These are phyloP conservation scores for Tachysurus fulvidraco DNA, from an alignment of 2,113 vertebrate species.

Conservation along the genomic window DNA sequence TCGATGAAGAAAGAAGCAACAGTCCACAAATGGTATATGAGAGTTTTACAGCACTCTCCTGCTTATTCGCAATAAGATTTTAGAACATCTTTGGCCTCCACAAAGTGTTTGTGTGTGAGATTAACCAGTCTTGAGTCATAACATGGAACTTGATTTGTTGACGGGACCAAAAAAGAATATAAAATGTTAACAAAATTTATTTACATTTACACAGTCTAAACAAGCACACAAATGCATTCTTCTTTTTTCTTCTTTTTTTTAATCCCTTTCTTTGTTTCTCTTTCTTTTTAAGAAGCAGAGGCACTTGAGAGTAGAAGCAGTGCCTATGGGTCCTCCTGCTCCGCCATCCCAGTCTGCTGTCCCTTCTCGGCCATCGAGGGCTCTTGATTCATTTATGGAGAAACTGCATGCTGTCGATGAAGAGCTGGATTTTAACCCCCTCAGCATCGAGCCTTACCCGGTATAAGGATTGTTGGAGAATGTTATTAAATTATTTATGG, in stretches of 20 bases:
- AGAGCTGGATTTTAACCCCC: conserved; percentile 78
- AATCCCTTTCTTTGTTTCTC: conserved; percentile 52
- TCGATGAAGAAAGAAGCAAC: conserved; percentile 69
- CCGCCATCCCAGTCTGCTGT: conserved; percentile 66
- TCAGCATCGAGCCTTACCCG: conserved; percentile 83
- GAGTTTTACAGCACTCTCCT: too few relatives aligned
- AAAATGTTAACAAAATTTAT: background rate
- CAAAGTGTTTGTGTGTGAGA: background rate
- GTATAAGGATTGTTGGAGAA: conserved; percentile 58
- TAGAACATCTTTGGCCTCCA: background rate
- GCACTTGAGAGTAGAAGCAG: conserved; percentile 78
- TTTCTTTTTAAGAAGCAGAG: conserved; percentile 51
- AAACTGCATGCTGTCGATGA: conserved; percentile 86
- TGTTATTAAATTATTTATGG: background rate
- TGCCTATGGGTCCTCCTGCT: conserved; percentile 82
- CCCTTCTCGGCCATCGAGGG: conserved; percentile 63
- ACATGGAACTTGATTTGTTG: background rate
- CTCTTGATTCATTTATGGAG: conserved; percentile 83
- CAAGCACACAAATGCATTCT: background rate
- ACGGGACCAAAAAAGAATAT: background rate
- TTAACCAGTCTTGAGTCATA: background rate
- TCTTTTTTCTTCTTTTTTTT: conserved; percentile 48
- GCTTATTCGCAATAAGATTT: background rate
- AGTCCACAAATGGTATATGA: conserved; percentile 39
- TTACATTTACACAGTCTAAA: background rate